Percentiles rank a stretch among this genome's conserved stretches.
These are phyloP conservation scores for Azemiops feae DNA, from an alignment of 2,113 vertebrate species.

Conservation along the genomic window DNA sequence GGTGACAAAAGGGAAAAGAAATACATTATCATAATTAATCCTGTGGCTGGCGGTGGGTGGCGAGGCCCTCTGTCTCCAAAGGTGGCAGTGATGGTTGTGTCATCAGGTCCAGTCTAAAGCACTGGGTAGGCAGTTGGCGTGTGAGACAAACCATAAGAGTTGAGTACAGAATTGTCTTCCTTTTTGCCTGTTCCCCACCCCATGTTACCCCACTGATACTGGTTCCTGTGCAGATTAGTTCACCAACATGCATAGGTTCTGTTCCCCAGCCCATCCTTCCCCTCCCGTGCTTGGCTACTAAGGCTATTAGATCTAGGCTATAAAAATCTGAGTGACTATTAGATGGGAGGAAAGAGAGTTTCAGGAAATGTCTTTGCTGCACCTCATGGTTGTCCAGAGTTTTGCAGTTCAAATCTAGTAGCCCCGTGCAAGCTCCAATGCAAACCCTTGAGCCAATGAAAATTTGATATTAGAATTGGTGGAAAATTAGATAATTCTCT, in stretches of 20 bases:
- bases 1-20: slow-evolving; percentile 90
- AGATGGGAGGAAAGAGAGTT: not conserved
- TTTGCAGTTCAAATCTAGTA: not conserved
- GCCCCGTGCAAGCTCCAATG: not conserved
- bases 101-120: slow-evolving; percentile 68
- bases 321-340: not conserved
- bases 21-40: slow-evolving; percentile 98
- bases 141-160: not conserved
- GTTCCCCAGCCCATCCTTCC: too few relatives aligned
- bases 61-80: slow-evolving; percentile 70
- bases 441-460: not conserved
- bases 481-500: not conserved
- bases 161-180: not conserved
- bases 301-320: not conserved
- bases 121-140: slow-evolving; percentile 27
- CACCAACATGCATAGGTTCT: not conserved
- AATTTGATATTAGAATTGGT: not conserved
- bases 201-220: not conserved
- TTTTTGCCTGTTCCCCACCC: not conserved
- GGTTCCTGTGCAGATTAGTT: not conserved
- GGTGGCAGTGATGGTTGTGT: slow-evolving; percentile 63
- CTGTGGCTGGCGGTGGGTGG: slow-evolving; percentile 86
- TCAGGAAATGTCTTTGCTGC: not conserved
- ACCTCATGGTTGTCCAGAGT: not conserved
- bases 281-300: not conserved